These are phyloP conservation scores for Agrotis puta DNA, from an alignment of 2,888 invertebrate species.

Conservation along the genomic window DNA sequence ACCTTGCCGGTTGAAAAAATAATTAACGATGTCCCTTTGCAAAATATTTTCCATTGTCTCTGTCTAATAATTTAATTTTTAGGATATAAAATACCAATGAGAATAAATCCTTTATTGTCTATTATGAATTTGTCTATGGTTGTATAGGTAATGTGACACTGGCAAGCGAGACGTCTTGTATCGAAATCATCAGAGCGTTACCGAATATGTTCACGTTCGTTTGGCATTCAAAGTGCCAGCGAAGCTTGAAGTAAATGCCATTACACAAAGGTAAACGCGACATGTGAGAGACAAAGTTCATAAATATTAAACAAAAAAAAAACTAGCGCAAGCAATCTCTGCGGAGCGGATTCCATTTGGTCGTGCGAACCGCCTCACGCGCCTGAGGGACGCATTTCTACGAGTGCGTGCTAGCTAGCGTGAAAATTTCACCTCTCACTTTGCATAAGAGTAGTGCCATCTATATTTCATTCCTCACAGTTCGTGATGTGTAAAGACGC, in stretches of 20 bases:
- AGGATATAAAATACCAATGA: conserved; percentile 62
- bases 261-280: conserved; percentile 84
- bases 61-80: conserved; percentile 78
- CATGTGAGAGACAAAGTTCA: conserved; percentile 83
- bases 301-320: conserved; percentile 88
- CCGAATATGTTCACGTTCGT: conserved; percentile 77
- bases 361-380: conserved; percentile 74
- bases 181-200: conserved; percentile 73
- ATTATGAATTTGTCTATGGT: conserved; percentile 38
- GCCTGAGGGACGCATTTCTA: conserved; percentile 82
- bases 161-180: conserved; percentile 39
- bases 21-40: conserved; percentile 85
- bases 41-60: conserved; percentile 83
- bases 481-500: conserved; percentile 83
- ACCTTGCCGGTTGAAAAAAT: conserved; percentile 84
- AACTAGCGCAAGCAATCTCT: conserved; percentile 87
- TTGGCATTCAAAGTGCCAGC: conserved; percentile 81
- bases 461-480: conserved; percentile 83
- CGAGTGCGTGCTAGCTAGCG: conserved; percentile 80
- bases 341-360: conserved; percentile 84
- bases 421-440: conserved; percentile 84
- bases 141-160: conserved; percentile 30
- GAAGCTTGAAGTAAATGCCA: conserved; percentile 82
- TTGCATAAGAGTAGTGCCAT: conserved; percentile 85
- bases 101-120: conserved; percentile 51